These are phyloP conservation scores for Nerophis ophidion DNA, from an alignment of 2,113 vertebrate genomes.

Conservation along the genomic window DNA sequence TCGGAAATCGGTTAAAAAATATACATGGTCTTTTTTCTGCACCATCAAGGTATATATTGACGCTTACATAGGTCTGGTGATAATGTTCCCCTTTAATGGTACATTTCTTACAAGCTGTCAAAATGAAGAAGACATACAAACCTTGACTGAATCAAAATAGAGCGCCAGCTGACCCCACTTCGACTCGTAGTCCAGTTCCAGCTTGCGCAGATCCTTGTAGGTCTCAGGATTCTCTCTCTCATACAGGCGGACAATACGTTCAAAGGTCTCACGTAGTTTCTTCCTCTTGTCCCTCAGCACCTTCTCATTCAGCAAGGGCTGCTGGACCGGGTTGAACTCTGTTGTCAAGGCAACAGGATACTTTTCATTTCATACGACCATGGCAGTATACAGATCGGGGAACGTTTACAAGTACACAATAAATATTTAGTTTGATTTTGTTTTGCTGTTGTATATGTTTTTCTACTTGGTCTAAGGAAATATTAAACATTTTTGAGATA, in stretches of 20 bases:
- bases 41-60: too few relatives aligned
- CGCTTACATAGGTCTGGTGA: too few relatives aligned
- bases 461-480: too few relatives aligned
- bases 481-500: too few relatives aligned
- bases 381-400: too few relatives aligned
- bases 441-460: too few relatives aligned
- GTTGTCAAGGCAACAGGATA: neutral
- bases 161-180: conserved; percentile 94
- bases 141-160: conserved; percentile 98
- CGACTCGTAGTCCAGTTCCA: conserved; percentile 93
- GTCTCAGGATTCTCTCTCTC: conserved; percentile 96
- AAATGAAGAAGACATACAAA: neutral
- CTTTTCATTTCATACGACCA: neutral
- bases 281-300: conserved; percentile 96
- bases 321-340: conserved; percentile 97
- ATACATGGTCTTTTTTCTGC: too few relatives aligned
- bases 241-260: conserved; percentile 89
- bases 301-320: conserved; percentile 93
- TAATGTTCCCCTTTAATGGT: too few relatives aligned
- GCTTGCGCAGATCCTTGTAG: conserved; percentile 89
- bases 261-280: conserved; percentile 95
- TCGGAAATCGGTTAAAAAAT: too few relatives aligned
- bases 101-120: too few relatives aligned
- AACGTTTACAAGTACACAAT: neutral
- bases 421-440: neutral